Evolutionary conservation across 2,113 vertebrate species (phyloP).

Genomic region (Rousettus leschenaultii): DNA sequence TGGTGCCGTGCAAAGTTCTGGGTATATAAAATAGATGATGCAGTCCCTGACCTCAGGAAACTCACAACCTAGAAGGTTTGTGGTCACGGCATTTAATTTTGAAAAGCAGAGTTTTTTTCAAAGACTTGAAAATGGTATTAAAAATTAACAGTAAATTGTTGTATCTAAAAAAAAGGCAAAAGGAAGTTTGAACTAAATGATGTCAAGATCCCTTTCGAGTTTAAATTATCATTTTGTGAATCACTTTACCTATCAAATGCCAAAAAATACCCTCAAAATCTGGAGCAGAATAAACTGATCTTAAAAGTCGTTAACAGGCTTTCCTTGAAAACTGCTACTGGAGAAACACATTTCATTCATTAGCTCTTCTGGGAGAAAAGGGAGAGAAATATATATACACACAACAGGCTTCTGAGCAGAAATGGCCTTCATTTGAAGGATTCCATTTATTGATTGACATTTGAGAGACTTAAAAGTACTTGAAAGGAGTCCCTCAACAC

Average conservation of each 20-base stretch:
- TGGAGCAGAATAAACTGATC: background rate
- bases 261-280: background rate
- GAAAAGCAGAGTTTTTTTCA: conserved; percentile 3
- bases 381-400: background rate
- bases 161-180: background rate
- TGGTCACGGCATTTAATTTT: background rate
- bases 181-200: background rate
- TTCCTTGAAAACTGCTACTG: background rate
- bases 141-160: background rate
- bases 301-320: background rate
- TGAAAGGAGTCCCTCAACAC: background rate
- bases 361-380: background rate
- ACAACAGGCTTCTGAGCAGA: background rate
- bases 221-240: background rate
- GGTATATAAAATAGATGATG: background rate
- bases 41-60: background rate
- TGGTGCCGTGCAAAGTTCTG: background rate
- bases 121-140: background rate
- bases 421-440: background rate
- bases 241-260: background rate
- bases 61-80: background rate
- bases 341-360: background rate
- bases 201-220: background rate
- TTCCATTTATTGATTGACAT: background rate
- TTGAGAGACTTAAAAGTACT: background rate